Evolutionary conservation across 2,888 invertebrate species (phyloP).

Genomic region (Trichopoda pennipes): DNA sequence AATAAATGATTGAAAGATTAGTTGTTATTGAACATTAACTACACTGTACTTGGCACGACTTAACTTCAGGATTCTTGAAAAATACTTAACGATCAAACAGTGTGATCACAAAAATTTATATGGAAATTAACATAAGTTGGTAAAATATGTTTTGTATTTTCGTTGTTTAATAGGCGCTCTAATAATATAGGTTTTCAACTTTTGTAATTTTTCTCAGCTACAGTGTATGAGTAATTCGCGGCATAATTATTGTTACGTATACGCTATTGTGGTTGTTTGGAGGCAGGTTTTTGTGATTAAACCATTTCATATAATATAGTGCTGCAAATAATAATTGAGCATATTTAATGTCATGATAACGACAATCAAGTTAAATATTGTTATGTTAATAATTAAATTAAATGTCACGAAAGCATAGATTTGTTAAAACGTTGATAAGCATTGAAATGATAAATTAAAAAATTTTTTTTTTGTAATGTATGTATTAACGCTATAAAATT

Average conservation of each 20-base stretch:
- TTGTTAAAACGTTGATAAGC: neutral
- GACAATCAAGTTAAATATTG: too few relatives aligned
- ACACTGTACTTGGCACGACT: neutral
- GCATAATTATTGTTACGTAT: slow-evolving; percentile 31
- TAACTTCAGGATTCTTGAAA: neutral
- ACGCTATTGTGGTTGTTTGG: slow-evolving; percentile 5
- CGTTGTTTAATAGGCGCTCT: slow-evolving; percentile 20
- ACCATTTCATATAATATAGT: neutral
- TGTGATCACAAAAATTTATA: too few relatives aligned
- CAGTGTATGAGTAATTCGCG: slow-evolving; percentile 28
- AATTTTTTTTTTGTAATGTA: too few relatives aligned
- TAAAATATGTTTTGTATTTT: too few relatives aligned
- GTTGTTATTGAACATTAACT: neutral
- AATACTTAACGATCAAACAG: too few relatives aligned
- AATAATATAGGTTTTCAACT: slow-evolving; percentile 2
- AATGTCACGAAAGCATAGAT: neutral
- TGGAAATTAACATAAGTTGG: neutral
- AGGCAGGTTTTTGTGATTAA: neutral
- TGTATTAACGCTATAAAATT: too few relatives aligned
- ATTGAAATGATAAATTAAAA: too few relatives aligned
- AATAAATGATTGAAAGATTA: neutral
- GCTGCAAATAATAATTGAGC: neutral
- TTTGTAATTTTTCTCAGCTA: neutral
- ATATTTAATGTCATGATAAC: neutral
- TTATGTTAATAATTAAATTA: neutral